Conservation (phyloP, 2,113 vertebrate genomes). For the Chlamydotis undulata region DNA sequence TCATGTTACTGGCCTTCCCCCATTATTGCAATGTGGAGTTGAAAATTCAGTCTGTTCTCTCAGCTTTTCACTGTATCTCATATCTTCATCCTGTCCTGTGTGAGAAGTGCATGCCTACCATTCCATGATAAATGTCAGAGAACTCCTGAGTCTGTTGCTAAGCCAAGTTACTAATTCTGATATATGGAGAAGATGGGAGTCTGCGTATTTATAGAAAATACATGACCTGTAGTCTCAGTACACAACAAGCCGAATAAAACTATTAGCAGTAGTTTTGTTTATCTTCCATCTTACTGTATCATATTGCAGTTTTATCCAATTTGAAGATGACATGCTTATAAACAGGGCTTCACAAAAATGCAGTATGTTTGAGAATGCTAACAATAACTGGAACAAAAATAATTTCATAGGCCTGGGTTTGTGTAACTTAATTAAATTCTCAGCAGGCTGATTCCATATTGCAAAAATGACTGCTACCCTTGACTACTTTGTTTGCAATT, state of each 20-base stretch:
- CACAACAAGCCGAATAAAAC: background rate
- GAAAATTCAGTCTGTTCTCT: background rate
- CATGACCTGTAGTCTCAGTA: background rate
- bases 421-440: slow-evolving; percentile 34
- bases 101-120: background rate
- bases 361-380: background rate
- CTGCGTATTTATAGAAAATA: background rate
- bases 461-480: slow-evolving; percentile 15
- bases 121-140: background rate
- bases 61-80: background rate
- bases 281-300: background rate
- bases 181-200: background rate
- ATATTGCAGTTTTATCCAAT: background rate
- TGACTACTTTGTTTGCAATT: slow-evolving; percentile 28
- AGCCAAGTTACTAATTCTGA: background rate
- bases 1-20: background rate
- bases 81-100: background rate
- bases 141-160: background rate
- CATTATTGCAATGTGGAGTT: background rate
- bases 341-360: background rate
- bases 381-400: slow-evolving; percentile 21
- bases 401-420: slow-evolving; percentile 12
- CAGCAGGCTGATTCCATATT: slow-evolving; percentile 20
- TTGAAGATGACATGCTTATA: background rate
- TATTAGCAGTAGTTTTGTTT: background rate